Evolutionary conservation across 2,888 invertebrate genomes (phyloP).

Genomic region (Torymus aiolomorphi): DNA sequence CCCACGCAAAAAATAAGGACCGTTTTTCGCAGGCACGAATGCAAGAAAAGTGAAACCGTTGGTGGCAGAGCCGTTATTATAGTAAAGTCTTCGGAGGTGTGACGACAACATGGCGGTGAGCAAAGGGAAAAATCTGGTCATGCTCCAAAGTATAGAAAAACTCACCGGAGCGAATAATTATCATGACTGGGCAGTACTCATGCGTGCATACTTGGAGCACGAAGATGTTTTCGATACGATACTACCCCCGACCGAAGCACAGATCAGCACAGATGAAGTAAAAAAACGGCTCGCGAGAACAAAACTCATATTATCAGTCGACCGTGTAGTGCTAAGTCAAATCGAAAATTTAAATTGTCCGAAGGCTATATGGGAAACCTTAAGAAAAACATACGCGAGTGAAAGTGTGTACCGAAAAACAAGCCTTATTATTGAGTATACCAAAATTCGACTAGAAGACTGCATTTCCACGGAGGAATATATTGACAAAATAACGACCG

Average conservation of each 20-base stretch:
- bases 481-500: not conserved
- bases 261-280: not conserved
- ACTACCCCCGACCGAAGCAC: not conserved
- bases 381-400: not conserved
- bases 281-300: not conserved
- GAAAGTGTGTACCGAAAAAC: not conserved
- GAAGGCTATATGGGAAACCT: not conserved
- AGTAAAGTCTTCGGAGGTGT: too few relatives aligned
- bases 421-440: not conserved
- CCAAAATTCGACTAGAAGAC: not conserved
- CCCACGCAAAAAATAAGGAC: too few relatives aligned
- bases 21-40: too few relatives aligned
- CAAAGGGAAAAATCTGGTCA: not conserved
- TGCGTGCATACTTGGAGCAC: not conserved
- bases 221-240: not conserved
- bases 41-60: too few relatives aligned
- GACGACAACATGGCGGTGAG: not conserved
- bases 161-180: not conserved
- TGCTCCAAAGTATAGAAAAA: not conserved
- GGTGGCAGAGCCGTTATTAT: too few relatives aligned
- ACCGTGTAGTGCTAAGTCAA: not conserved
- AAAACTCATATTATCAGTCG: not conserved
- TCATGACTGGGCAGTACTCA: not conserved
- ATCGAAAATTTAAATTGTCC: not conserved
- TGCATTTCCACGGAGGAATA: not conserved